Evolutionary conservation across 2,888 invertebrate species (phyloP), one percentile per base, ranked within the genome.

Genomic region (Pseudococcus longispinus): DNA sequence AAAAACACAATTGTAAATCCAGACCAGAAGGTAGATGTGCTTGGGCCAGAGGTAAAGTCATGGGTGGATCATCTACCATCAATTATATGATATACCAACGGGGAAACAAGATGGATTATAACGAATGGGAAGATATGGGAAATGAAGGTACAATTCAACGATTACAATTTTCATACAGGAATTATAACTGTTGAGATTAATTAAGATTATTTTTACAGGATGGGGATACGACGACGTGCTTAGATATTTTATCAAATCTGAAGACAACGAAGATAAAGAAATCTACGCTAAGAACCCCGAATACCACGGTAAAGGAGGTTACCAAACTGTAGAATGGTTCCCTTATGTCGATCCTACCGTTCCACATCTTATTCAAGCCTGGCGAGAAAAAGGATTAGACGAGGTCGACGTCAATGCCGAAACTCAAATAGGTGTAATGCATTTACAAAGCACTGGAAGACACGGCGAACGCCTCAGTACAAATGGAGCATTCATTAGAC

Each of bases 241-340:
- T 20, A 94, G 94, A 0, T 95, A 95, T 90, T 95, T 94, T 90
- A 93, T 92, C 87, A 94, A 94, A 90, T 92, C 94, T 0, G 94
- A 94, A 91, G 92, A 94, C 88, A 94, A 94, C 89, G 91, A 91
- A 89, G 93, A 94, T 88, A 89, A 91, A 1, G 93, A 92, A 89
- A 87, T 90, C 8, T 90, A 91, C 11, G 90, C 92, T 11, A 91
- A 92, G 37, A 91, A 94, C 88, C 91, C 91, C 2, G 89, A 91
- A 51, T 93, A 93, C 89, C 95, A 95, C 89, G 92, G 92, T 0
- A 91, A 9, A 92, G 92, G 88, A 2, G 95, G 95, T 0, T 94
- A 93, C 55, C 92, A 93, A 42, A 93, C 92, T 60, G 94, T 95
- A 0, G 93, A 94, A 90, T 91, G 93, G 89, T 94, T 92, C 89